These are phyloP conservation scores for Lycocerus yunnanus DNA, from an alignment of 2,888 invertebrate genomes.

Conservation along the genomic window DNA sequence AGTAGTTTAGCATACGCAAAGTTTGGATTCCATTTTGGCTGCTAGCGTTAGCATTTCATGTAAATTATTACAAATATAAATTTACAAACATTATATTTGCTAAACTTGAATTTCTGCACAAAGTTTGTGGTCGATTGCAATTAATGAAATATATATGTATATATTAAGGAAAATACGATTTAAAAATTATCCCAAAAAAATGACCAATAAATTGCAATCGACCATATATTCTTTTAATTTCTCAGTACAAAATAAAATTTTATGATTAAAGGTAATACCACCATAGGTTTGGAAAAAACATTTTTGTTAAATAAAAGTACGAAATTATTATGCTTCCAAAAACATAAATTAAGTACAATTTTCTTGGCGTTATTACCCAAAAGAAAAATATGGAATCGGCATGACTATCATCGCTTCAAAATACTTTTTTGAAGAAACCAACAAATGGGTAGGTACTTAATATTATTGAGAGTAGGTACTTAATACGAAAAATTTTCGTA, in stretches of 20 bases:
- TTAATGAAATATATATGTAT: background rate
- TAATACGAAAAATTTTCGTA: background rate
- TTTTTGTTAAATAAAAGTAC: too few relatives aligned
- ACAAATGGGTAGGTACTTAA: background rate
- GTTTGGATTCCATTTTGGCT: conserved; percentile 61
- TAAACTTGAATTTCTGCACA: background rate
- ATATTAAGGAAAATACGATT: background rate
- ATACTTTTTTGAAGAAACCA: background rate
- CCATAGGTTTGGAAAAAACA: background rate
- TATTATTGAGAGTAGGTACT: background rate
- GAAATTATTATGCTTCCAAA: too few relatives aligned
- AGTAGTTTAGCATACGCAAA: conserved; percentile 62
- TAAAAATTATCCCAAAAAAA: background rate
- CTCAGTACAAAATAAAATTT: background rate
- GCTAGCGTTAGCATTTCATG: conserved; percentile 36
- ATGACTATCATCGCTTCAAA: background rate
- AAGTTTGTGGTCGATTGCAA: background rate
- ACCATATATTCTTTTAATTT: background rate
- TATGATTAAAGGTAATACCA: background rate
- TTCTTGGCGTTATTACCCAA: background rate
- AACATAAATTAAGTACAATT: background rate
- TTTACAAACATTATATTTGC: background rate
- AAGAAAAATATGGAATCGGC: background rate
- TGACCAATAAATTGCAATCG: background rate
- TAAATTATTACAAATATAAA: conserved; percentile 6